Percentiles rank a stretch among this genome's conserved stretches.
Evolutionary conservation across 2,888 invertebrate species (phyloP).

Genomic region (Dicycla oo): DNA sequence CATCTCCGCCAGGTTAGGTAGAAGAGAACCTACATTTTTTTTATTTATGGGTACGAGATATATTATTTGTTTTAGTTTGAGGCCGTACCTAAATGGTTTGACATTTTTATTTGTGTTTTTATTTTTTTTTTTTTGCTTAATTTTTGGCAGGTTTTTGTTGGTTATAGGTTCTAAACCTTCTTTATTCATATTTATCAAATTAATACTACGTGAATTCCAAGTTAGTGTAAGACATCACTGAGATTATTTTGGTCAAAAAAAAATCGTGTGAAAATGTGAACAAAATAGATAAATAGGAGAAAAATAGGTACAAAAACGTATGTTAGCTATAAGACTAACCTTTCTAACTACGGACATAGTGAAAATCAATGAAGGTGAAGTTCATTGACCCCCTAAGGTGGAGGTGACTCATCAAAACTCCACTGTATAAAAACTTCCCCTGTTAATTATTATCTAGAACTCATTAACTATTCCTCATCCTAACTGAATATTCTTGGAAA

Average conservation of each 20-base stretch:
- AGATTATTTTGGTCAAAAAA: not conserved
- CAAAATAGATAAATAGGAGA: too few relatives aligned
- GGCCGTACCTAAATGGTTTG: not conserved
- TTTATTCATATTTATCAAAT: not conserved
- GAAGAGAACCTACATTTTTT: not conserved
- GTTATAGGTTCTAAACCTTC: not conserved
- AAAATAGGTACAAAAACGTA: not conserved
- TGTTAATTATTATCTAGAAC: constrained; percentile 12
- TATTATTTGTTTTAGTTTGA: too few relatives aligned
- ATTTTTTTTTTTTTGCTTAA: not conserved
- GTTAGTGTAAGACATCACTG: too few relatives aligned
- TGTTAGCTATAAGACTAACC: not conserved
- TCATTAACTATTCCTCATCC: not conserved
- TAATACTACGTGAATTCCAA: not conserved
- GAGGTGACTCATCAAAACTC: constrained; percentile 20
- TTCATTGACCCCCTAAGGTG: constrained; percentile 5
- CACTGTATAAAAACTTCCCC: constrained; percentile 9
- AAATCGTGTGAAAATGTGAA: not conserved
- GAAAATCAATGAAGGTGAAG: constrained; percentile 14
- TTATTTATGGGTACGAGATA: not conserved
- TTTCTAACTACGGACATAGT: not conserved
- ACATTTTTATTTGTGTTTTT: not conserved
- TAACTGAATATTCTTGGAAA: constrained; percentile 12
- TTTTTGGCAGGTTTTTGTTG: not conserved
- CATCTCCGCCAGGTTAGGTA: fast-evolving